These are phyloP conservation scores for Accipiter virgatus DNA, from an alignment of 2,113 vertebrate genomes.

Conservation along the genomic window DNA sequence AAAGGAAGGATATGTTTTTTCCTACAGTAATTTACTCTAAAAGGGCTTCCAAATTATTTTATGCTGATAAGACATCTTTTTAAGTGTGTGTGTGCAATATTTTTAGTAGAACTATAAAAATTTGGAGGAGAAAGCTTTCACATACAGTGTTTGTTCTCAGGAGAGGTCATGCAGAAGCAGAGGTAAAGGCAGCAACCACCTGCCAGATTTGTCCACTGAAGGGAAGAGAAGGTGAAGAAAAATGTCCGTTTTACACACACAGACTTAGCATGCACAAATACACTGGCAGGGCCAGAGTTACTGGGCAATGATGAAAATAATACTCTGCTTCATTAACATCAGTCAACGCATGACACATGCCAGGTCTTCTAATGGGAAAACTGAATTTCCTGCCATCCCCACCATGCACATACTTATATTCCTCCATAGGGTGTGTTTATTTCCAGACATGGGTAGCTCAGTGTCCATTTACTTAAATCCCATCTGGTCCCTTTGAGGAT, in stretches of 20 bases:
- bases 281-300: neutral
- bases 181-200: neutral
- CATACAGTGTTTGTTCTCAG: neutral
- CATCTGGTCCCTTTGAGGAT: neutral
- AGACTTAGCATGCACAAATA: neutral
- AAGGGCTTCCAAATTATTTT: neutral
- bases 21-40: neutral
- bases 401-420: neutral
- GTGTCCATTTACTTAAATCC: neutral
- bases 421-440: neutral
- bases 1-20: constrained; percentile 30
- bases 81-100: neutral
- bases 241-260: neutral
- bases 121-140: neutral
- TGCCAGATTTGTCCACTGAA: neutral
- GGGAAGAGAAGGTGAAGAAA: neutral
- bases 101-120: neutral
- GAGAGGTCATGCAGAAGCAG: neutral
- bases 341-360: neutral
- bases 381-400: neutral
- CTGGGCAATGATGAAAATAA: neutral
- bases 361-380: neutral
- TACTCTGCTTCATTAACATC: neutral
- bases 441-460: neutral
- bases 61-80: constrained; percentile 10